Conservation (phyloP, 2,888 invertebrate species). For the Zygogramma bicolorata region DNA sequence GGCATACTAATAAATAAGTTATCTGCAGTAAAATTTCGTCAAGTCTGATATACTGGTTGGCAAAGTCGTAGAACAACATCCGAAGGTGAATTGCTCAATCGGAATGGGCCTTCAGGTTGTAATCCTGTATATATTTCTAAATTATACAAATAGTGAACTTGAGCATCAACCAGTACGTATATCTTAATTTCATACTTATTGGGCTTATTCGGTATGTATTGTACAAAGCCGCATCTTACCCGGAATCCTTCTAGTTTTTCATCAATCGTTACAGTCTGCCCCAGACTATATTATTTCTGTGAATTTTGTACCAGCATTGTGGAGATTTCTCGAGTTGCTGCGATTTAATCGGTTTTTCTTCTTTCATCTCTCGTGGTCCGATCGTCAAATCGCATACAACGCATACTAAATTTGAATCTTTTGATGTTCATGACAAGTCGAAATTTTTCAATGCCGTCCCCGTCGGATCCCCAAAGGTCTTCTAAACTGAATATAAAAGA, state of each 20-base stretch:
- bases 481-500: conserved; percentile 20
- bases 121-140: not conserved
- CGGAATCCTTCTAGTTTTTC: conserved; percentile 43
- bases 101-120: not conserved
- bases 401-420: not conserved
- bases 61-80: not conserved
- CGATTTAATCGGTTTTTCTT: conserved; percentile 21
- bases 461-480: not conserved
- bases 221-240: conserved; percentile 49
- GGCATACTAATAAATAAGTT: conserved; percentile 1
- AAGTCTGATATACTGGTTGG: not conserved
- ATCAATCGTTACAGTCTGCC: conserved; percentile 53
- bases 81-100: not conserved
- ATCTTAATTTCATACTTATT: conserved; percentile 53
- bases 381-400: not conserved
- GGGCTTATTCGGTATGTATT: conserved; percentile 55
- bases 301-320: conserved; percentile 22
- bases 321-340: conserved; percentile 22
- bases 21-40: not conserved
- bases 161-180: conserved; percentile 38
- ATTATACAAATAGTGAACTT: not conserved
- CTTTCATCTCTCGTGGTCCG: conserved; percentile 19
- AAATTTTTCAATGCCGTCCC: not conserved
- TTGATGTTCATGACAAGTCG: not conserved
- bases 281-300: conserved; percentile 39